Evolutionary conservation across 2,888 invertebrate species (phyloP).

Genomic region (Papilio protenor): DNA sequence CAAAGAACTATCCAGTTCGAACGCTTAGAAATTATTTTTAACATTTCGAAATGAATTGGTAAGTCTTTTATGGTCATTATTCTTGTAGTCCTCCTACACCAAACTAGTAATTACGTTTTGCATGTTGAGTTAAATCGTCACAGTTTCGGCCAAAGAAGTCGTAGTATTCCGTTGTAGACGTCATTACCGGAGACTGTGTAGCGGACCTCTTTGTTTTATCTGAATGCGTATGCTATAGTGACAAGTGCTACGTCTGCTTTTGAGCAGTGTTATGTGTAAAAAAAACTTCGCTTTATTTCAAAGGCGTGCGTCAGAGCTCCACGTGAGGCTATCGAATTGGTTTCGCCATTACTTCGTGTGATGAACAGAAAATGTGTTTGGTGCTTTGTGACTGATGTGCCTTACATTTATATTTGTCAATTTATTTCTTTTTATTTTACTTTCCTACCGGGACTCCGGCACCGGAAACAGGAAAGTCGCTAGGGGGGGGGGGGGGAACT

Average conservation of each 20-base stretch:
- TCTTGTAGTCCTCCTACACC: background rate
- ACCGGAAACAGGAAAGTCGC: conserved; percentile 83
- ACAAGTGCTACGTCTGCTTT: conserved; percentile 75
- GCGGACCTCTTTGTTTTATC: conserved; percentile 64
- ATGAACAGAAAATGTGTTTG: conserved; percentile 72
- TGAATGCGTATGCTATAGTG: conserved; percentile 75
- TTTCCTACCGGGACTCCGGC: conserved; percentile 80
- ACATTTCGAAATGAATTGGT: too few species aligned
- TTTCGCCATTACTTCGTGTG: conserved; percentile 58
- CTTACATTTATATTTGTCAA: conserved; percentile 82
- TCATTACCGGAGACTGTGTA: conserved; percentile 43
- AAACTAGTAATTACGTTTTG: background rate
- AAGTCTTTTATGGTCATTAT: too few species aligned
- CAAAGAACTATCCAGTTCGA: background rate
- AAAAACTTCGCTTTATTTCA: conserved; percentile 65
- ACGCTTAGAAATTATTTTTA: too few species aligned
- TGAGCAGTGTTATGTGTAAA: conserved; percentile 79
- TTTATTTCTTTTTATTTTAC: conserved; percentile 71
- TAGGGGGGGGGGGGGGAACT: conserved; percentile 65
- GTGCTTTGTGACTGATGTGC: conserved; percentile 83
- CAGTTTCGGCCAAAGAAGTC: background rate
- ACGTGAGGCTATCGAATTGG: conserved; percentile 56
- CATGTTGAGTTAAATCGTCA: background rate
- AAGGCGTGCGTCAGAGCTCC: conserved; percentile 76
- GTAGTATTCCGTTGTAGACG: background rate